Evolutionary conservation across 23 tunicate genomes (phyloP).

Genomic region (Styela plicata): DNA sequence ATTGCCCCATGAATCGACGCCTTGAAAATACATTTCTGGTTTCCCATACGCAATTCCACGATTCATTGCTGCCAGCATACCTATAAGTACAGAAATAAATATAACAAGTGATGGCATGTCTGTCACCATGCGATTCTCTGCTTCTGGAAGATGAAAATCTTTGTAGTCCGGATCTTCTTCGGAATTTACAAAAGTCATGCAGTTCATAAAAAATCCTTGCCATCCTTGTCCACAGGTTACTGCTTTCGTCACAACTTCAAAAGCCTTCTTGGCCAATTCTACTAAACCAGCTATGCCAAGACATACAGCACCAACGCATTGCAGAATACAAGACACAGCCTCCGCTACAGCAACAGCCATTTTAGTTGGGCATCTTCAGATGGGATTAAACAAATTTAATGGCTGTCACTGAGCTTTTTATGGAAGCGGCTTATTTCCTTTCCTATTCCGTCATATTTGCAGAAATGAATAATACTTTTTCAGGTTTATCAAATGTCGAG

Average conservation of each 20-base stretch:
- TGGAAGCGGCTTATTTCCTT: neutral
- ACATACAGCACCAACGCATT: conserved; percentile 63
- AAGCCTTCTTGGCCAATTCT: conserved; percentile 35
- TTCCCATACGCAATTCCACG: conserved; percentile 47
- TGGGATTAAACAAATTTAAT: neutral
- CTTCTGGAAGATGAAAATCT: conserved; percentile 63
- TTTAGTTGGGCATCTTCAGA: neutral
- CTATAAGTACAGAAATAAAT: conserved; percentile 42
- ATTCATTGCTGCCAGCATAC: conserved; percentile 71
- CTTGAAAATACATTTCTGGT: conserved; percentile 58
- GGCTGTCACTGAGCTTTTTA: neutral
- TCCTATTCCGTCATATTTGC: neutral
- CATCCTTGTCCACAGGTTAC: conserved; percentile 90
- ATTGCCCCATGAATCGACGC: conserved; percentile 74
- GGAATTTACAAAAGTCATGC: conserved; percentile 33
- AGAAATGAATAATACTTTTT: too few relatives aligned
- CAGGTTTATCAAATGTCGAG: too few relatives aligned
- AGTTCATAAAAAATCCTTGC: conserved; percentile 53
- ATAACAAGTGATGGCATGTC: conserved; percentile 58
- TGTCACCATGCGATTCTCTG: conserved; percentile 34
- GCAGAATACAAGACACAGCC: conserved; percentile 36
- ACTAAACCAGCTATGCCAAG: conserved; percentile 55
- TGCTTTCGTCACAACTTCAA: conserved; percentile 42
- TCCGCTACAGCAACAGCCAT: conserved; percentile 54
- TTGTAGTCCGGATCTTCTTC: conserved; percentile 87